Conservation (phyloP, 2,797 vertebrate species). For the Falco cherrug region DNA sequence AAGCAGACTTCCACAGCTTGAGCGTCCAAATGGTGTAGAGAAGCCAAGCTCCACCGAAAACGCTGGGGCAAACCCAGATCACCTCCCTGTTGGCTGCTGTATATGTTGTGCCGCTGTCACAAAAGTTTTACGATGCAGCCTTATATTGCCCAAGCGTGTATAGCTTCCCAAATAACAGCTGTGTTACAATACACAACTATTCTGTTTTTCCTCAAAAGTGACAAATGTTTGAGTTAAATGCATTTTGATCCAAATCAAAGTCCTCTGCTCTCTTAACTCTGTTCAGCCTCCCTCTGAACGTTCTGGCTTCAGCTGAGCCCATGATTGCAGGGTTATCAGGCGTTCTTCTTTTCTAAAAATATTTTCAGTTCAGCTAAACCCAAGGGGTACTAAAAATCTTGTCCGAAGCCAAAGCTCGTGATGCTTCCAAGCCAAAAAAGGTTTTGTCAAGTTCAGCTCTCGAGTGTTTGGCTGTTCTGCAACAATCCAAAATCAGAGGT, state of each 20-base stretch:
- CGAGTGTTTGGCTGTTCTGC: background rate
- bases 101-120: background rate
- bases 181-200: background rate
- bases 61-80: background rate
- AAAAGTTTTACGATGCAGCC: background rate
- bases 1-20: background rate
- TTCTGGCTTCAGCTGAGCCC: background rate
- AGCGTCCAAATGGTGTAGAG: background rate
- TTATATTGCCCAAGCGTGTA: background rate
- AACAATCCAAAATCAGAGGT: background rate
- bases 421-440: background rate
- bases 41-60: background rate
- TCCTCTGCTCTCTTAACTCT: background rate
- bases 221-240: background rate
- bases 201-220: background rate
- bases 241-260: background rate
- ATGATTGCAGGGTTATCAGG: background rate
- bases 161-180: background rate
- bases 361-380: conserved; percentile 14
- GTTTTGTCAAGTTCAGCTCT: conserved; percentile 5
- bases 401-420: background rate
- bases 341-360: background rate
- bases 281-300: background rate
- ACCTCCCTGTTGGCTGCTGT: background rate
- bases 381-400: background rate